phyloP scores from a whole-genome alignment of 2,888 invertebrate genomes.

The Drosophila ezoana region DNA sequence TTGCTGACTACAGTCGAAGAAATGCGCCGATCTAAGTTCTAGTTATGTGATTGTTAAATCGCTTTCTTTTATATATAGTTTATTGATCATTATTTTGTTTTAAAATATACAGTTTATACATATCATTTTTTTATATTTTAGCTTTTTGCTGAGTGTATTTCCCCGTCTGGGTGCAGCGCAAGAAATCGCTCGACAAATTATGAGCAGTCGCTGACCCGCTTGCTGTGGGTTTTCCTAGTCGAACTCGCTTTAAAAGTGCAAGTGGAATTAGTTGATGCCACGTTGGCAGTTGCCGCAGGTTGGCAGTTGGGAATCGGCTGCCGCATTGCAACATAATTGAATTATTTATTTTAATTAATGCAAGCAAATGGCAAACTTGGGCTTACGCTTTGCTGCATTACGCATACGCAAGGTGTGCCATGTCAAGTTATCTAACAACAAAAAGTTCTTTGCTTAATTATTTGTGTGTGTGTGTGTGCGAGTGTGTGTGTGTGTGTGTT shows the following conservation, averaged over 20 bases:
- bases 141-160: not conserved
- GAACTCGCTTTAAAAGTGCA: constrained; percentile 3
- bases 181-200: constrained; percentile 37
- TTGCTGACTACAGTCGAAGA: constrained; percentile 28
- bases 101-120: too few species aligned
- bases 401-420: constrained; percentile 71
- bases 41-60: not conserved
- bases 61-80: too few species aligned
- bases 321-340: constrained; percentile 10
- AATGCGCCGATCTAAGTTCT: not conserved
- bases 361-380: constrained; percentile 15
- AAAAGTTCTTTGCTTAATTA: constrained; percentile 72
- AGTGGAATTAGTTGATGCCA: not conserved
- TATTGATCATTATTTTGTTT: too few species aligned
- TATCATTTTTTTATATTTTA: too few species aligned
- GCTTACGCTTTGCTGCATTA: constrained; percentile 23
- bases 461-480: constrained; percentile 47
- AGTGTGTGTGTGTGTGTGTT: constrained; percentile 1
- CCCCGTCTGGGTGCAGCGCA: not conserved
- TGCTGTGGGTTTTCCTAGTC: constrained; percentile 2
- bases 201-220: constrained; percentile 34
- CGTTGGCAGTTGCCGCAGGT: constrained; percentile 17
- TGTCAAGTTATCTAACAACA: constrained; percentile 44
- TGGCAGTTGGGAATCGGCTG: not conserved
- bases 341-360: constrained; percentile 46